These are phyloP conservation scores for Cryptoprocta ferox DNA, from an alignment of 2,797 vertebrate species.

Conservation along the genomic window DNA sequence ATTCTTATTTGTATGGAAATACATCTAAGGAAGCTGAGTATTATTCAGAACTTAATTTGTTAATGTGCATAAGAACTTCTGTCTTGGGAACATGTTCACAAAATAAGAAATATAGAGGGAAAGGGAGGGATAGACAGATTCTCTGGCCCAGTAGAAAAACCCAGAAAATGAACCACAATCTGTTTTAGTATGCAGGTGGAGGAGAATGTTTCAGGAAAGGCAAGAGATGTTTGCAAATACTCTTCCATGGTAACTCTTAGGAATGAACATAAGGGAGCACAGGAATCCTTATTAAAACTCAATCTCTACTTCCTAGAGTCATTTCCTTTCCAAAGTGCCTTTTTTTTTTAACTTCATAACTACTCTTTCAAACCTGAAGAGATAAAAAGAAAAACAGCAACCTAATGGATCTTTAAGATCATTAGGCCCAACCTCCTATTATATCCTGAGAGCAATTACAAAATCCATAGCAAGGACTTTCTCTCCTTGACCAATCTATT, in stretches of 20 bases:
- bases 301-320: background rate
- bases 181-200: background rate
- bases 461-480: background rate
- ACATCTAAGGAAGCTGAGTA: background rate
- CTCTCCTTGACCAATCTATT: background rate
- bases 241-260: background rate
- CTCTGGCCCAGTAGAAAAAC: background rate
- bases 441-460: background rate
- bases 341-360: background rate
- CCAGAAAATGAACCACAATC: background rate
- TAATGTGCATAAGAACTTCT: background rate
- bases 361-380: conserved; percentile 49
- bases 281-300: background rate
- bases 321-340: background rate
- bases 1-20: background rate
- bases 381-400: conserved; percentile 11
- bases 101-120: background rate
- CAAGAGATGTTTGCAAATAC: background rate
- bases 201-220: background rate
- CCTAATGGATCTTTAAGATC: background rate
- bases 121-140: background rate
- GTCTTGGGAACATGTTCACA: background rate
- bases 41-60: conserved; percentile 1
- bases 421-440: background rate
- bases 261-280: background rate